These are phyloP conservation scores for Eubasilissa splendida DNA, from an alignment of 2,888 invertebrate genomes.

Conservation along the genomic window DNA sequence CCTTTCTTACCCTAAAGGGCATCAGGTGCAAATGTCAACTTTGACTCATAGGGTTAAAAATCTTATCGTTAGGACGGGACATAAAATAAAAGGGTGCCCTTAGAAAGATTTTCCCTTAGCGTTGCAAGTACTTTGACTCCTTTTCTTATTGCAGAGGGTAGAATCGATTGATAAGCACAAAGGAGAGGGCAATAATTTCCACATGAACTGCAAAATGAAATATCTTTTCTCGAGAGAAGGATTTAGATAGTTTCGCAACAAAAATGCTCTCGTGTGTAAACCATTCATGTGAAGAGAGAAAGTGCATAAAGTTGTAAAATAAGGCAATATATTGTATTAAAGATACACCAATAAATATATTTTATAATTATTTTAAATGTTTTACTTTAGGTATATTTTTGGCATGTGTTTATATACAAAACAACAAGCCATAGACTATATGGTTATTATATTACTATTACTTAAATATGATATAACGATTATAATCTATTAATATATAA, in stretches of 20 bases:
- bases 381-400: too few species aligned
- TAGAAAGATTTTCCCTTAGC: constrained; percentile 50
- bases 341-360: too few species aligned
- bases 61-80: constrained; percentile 58
- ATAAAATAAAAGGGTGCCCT: constrained; percentile 54
- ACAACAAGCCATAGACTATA: too few species aligned
- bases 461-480: too few species aligned
- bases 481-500: too few species aligned
- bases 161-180: constrained; percentile 57
- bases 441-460: too few species aligned
- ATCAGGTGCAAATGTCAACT: constrained; percentile 59
- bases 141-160: constrained; percentile 51
- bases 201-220: constrained; percentile 50
- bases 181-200: constrained; percentile 49
- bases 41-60: constrained; percentile 59
- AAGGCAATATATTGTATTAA: background rate
- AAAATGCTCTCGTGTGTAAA: constrained; percentile 1
- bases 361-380: too few species aligned
- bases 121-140: constrained; percentile 39
- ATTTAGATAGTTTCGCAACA: constrained; percentile 32
- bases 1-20: constrained; percentile 56
- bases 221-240: constrained; percentile 36
- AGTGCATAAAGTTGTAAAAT: background rate
- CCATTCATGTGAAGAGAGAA: background rate
- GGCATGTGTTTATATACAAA: too few species aligned